Evolutionary conservation across 2,888 invertebrate genomes (phyloP).

Genomic region (Leptopilina drosophilae): DNA sequence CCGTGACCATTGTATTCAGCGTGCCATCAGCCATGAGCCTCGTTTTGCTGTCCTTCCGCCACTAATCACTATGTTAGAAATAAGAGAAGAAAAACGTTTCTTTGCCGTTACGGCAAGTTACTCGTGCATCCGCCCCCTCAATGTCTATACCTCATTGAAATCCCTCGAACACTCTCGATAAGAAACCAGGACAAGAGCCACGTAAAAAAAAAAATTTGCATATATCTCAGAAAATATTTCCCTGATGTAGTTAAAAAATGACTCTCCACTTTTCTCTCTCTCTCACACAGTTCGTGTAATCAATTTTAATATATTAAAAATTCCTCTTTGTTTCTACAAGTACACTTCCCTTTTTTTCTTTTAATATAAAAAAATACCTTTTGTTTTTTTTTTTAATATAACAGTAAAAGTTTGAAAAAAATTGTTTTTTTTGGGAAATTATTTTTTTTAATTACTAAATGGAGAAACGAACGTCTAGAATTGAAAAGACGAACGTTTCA

Average conservation of each 20-base stretch:
- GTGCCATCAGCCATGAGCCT: constrained; percentile 41
- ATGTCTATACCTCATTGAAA: background rate
- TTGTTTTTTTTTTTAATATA: too few species aligned
- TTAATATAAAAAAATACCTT: too few species aligned
- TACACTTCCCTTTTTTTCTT: too few species aligned
- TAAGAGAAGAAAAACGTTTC: constrained; percentile 26
- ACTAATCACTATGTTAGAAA: constrained; percentile 23
- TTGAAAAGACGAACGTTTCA: constrained; percentile 14
- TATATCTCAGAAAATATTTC: constrained; percentile 3
- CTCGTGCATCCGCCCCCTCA: constrained; percentile 24
- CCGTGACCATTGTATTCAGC: constrained; percentile 66
- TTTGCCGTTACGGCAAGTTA: constrained; percentile 18
- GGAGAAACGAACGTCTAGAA: background rate
- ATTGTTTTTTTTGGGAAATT: background rate
- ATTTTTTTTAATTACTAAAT: background rate
- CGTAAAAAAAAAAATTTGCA: background rate
- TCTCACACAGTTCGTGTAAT: too few species aligned
- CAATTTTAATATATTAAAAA: too few species aligned
- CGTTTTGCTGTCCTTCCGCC: constrained; percentile 29
- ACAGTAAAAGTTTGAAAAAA: too few species aligned
- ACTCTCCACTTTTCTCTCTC: too few species aligned
- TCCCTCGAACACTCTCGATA: constrained; percentile 11
- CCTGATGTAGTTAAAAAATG: background rate
- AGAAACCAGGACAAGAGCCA: constrained; percentile 11
- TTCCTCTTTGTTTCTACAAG: too few species aligned